Percentiles rank a stretch among this genome's conserved stretches.
Evolutionary conservation across 2,888 invertebrate genomes (phyloP).

Genomic region (Oscheius onirici): DNA sequence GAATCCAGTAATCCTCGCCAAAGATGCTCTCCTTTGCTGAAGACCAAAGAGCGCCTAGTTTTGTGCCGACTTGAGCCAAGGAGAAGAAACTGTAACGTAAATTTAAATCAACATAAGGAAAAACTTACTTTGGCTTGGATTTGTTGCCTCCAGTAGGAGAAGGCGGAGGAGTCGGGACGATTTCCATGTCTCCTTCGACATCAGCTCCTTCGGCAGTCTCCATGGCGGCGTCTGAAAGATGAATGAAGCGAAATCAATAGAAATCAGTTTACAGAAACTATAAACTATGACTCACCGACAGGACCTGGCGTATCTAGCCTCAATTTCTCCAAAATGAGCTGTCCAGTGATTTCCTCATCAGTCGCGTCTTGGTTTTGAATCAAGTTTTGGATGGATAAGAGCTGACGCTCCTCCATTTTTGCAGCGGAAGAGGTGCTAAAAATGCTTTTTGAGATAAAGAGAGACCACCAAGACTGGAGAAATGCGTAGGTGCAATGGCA

Average conservation of each 20-base stretch:
- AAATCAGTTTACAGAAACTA: no score
- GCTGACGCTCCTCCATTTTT: constrained; percentile 21
- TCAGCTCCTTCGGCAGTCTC: neutral
- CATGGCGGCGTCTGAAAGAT: constrained; percentile 1
- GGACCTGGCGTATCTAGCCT: constrained; percentile 1
- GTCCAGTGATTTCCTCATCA: constrained; percentile 14
- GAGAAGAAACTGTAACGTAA: constrained; percentile 60
- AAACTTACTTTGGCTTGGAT: constrained; percentile 40
- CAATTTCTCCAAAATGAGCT: constrained; percentile 17
- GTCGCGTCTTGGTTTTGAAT: constrained; percentile 1
- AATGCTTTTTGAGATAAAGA: neutral
- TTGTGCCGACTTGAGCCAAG: constrained; percentile 59
- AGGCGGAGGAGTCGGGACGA: constrained; percentile 48
- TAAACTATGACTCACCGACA: constrained; percentile 2
- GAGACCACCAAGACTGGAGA: neutral
- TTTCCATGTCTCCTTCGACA: constrained; percentile 31
- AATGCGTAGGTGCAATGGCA: neutral
- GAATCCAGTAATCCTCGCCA: constrained; percentile 68
- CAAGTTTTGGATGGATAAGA: constrained; percentile 20
- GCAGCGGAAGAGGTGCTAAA: neutral
- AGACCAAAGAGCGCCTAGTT: constrained; percentile 64
- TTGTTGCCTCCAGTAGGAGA: constrained; percentile 38
- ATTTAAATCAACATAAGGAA: constrained; percentile 50
- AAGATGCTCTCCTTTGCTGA: constrained; percentile 59
- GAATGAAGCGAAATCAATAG: neutral